Percentiles rank a stretch among this genome's conserved stretches.
phyloP scores from a whole-genome alignment of 2,888 invertebrate species.

The Cosmia trapezina region DNA sequence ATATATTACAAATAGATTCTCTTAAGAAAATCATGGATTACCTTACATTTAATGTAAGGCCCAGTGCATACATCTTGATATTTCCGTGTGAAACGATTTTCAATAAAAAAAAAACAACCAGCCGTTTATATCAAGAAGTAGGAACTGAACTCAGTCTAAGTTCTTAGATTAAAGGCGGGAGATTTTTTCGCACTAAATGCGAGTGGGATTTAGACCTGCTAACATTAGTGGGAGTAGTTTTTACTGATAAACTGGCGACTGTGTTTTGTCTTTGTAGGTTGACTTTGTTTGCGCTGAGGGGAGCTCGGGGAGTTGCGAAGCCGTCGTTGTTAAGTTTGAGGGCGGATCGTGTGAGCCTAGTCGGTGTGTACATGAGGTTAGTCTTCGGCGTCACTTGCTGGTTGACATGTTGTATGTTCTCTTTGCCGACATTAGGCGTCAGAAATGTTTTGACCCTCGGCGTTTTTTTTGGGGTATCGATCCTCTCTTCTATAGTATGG shows the following conservation, averaged over 20 bases:
- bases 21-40: slow-evolving; percentile 51
- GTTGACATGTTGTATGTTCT: slow-evolving; percentile 79
- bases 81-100: slow-evolving; percentile 32
- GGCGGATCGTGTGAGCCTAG: slow-evolving; percentile 82
- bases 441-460: slow-evolving; percentile 72
- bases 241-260: slow-evolving; percentile 69
- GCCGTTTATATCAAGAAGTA: slow-evolving; percentile 49
- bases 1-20: slow-evolving; percentile 60
- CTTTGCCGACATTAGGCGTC: slow-evolving; percentile 84
- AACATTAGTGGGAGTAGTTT: slow-evolving; percentile 79
- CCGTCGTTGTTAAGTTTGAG: slow-evolving; percentile 82
- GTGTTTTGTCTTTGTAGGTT: slow-evolving; percentile 82
- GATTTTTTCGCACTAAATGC: slow-evolving; percentile 80
- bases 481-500: slow-evolving; percentile 67
- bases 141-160: slow-evolving; percentile 54
- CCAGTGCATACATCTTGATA: slow-evolving; percentile 55
- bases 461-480: slow-evolving; percentile 79
- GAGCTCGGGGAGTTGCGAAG: slow-evolving; percentile 85
- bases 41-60: slow-evolving; percentile 40
- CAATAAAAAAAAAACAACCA: slow-evolving; percentile 39
- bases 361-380: slow-evolving; percentile 80
- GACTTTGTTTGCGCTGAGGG: slow-evolving; percentile 80
- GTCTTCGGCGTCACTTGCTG: slow-evolving; percentile 77
- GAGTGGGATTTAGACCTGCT: slow-evolving; percentile 85
- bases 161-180: slow-evolving; percentile 82